Percentiles rank a stretch among this genome's conserved stretches.
Conservation (phyloP, 2,797 vertebrate genomes). For the Helicolenus hilgendorfi region DNA sequence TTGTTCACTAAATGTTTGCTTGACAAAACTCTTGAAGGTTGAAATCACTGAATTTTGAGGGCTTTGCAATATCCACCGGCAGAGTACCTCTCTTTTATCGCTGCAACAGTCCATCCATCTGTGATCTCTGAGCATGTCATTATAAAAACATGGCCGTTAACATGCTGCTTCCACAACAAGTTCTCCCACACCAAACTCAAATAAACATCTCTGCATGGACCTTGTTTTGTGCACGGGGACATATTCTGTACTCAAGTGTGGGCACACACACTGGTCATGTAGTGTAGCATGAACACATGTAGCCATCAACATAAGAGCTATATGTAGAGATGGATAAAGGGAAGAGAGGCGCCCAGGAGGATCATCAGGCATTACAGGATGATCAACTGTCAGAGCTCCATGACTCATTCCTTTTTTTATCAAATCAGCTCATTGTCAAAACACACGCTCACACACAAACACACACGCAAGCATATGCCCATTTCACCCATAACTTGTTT, state of each 20-base stretch:
- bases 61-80: background rate
- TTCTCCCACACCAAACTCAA: background rate
- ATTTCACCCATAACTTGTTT: background rate
- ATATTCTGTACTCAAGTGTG: background rate
- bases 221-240: background rate
- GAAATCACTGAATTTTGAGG: background rate
- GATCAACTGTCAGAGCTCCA: slow-evolving; percentile 34
- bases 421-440: background rate
- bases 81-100: background rate
- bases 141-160: background rate
- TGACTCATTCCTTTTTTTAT: slow-evolving; percentile 50
- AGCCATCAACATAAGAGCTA: background rate
- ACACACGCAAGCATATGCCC: slow-evolving; percentile 2
- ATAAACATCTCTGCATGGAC: background rate
- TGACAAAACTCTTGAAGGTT: background rate
- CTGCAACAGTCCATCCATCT: background rate
- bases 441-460: slow-evolving; percentile 12
- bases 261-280: background rate
- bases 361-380: slow-evolving; percentile 28
- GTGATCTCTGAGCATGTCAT: background rate
- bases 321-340: background rate
- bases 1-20: background rate
- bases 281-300: background rate
- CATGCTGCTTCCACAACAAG: background rate
- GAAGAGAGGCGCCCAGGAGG: background rate